Percentiles rank a stretch among this genome's conserved stretches.
Evolutionary conservation across 2,888 invertebrate species (phyloP).

Genomic region (Camponotus fellah): DNA sequence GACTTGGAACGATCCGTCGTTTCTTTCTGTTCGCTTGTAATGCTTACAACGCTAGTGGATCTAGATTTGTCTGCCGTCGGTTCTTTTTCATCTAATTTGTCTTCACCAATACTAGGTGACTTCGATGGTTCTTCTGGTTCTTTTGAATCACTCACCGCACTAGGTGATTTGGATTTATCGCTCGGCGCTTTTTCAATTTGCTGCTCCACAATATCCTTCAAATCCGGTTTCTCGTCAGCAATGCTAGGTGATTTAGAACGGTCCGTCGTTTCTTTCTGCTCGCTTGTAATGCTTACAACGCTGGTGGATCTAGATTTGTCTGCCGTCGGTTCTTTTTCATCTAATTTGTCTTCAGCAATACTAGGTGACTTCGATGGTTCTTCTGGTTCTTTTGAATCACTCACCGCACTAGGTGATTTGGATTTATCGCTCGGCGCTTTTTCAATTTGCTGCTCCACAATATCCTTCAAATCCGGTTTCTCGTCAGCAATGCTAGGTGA

Average conservation of each 20-base stretch:
- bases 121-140: constrained; percentile 40
- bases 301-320: constrained; percentile 22
- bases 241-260: constrained; percentile 49
- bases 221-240: constrained; percentile 23
- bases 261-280: constrained; percentile 18
- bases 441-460: no score
- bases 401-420: constrained; percentile 52
- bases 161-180: constrained; percentile 57
- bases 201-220: constrained; percentile 30
- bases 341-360: constrained; percentile 12
- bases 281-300: neutral
- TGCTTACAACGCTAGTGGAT: neutral
- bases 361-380: no score
- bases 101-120: constrained; percentile 57
- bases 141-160: constrained; percentile 39
- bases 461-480: no score
- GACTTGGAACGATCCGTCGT: neutral
- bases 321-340: neutral
- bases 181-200: constrained; percentile 10
- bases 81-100: constrained; percentile 24
- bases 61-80: neutral
- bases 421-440: constrained; percentile 3
- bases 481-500: neutral
- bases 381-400: constrained; percentile 31
- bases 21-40: constrained; percentile 22